These are phyloP conservation scores for Nothura maculosa DNA, from an alignment of 2,797 vertebrate genomes.

Conservation along the genomic window DNA sequence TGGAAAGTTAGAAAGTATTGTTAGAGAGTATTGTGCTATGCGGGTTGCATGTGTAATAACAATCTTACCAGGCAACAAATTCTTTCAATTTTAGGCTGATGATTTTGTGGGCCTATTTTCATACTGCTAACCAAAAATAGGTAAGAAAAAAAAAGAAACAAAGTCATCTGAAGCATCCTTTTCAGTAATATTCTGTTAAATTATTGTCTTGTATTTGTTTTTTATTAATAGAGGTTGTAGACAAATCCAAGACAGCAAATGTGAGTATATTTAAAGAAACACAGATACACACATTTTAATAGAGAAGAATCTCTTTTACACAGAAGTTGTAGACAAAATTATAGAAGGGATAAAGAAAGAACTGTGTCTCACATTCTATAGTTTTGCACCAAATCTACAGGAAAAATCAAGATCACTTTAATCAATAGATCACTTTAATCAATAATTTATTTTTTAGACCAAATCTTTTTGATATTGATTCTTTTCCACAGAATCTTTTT, in stretches of 20 bases:
- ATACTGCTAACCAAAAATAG: background rate
- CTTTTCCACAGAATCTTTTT: background rate
- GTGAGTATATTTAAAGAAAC: background rate
- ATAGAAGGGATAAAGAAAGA: background rate
- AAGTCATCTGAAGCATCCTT: background rate
- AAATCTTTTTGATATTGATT: background rate
- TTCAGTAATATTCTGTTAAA: background rate
- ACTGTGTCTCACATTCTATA: background rate
- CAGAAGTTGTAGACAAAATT: background rate
- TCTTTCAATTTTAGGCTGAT: background rate
- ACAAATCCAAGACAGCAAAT: background rate
- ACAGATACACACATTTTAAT: background rate
- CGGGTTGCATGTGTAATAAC: background rate
- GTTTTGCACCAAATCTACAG: background rate
- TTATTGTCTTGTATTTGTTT: background rate
- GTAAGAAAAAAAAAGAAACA: background rate
- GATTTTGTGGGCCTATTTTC: background rate
- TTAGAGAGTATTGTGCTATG: background rate
- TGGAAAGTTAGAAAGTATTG: background rate
- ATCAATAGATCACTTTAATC: background rate
- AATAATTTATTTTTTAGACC: background rate
- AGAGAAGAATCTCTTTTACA: background rate
- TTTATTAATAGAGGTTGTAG: background rate
- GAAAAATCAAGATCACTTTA: background rate
- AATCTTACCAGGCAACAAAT: background rate